Conservation (phyloP, 2,797 vertebrate species). For the Acanthurus leucopareius region DNA sequence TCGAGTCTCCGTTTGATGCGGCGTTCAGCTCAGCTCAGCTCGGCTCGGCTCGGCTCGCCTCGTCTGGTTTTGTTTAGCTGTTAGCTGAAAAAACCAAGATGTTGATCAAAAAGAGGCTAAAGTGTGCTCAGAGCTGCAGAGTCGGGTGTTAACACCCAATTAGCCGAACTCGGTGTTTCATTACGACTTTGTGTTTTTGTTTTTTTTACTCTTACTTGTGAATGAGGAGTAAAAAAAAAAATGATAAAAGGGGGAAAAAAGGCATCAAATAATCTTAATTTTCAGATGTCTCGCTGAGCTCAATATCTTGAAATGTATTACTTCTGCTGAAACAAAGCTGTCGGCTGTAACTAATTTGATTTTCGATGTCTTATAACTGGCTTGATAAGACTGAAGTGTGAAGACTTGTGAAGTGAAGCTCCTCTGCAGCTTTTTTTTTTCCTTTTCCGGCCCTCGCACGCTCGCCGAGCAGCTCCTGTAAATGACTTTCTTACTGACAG, state of each 20-base stretch:
- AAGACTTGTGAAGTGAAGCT: conserved; percentile 54
- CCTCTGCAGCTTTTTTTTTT: too few relatives aligned
- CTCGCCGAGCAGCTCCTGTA: conserved; percentile 62
- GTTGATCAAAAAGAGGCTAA: conserved; percentile 15
- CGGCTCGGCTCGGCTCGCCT: neutral
- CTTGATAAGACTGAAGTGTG: conserved; percentile 74
- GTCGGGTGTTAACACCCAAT: conserved; percentile 12
- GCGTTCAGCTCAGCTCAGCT: neutral
- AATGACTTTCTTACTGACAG: conserved; percentile 74
- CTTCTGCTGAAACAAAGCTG: conserved; percentile 74
- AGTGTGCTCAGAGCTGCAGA: conserved; percentile 16
- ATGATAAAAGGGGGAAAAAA: neutral
- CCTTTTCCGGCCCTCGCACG: conserved; percentile 28
- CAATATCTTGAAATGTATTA: conserved; percentile 58
- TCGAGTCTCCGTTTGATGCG: conserved; percentile 4
- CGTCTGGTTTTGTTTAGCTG: conserved; percentile 3
- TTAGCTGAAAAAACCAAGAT: conserved; percentile 1
- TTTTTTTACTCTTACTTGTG: neutral
- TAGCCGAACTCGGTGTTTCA: conserved; percentile 16
- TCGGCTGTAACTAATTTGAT: conserved; percentile 75
- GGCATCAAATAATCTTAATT: conserved; percentile 44
- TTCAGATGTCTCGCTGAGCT: conserved; percentile 39
- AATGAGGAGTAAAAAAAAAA: neutral
- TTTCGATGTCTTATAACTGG: conserved; percentile 59
- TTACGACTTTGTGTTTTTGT: conserved; percentile 7